Evolutionary conservation across 2,888 invertebrate species (phyloP).

Genomic region (Stenichneumon culpator): DNA sequence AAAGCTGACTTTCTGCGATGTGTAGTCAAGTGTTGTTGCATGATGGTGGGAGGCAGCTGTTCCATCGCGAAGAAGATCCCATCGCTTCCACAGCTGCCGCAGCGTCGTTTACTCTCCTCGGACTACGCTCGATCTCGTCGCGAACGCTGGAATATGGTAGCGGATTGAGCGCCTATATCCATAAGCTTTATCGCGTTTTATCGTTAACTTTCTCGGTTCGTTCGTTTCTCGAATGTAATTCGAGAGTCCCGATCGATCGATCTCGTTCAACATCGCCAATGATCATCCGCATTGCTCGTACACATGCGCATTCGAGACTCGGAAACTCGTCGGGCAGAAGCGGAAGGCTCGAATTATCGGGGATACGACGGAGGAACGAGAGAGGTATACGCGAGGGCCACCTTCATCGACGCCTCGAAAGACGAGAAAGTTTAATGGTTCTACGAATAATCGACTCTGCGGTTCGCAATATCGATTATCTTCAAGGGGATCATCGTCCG

Average conservation of each 20-base stretch:
- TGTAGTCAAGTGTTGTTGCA: constrained; percentile 41
- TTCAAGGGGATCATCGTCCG: constrained; percentile 22
- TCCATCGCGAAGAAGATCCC: constrained; percentile 67
- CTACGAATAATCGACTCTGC: constrained; percentile 49
- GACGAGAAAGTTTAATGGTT: constrained; percentile 50
- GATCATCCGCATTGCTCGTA: neutral
- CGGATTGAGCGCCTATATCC: constrained; percentile 9
- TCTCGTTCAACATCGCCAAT: constrained; percentile 33
- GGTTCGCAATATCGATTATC: constrained; percentile 55
- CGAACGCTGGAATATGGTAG: constrained; percentile 37
- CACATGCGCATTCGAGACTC: constrained; percentile 12
- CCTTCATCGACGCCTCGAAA: constrained; percentile 31
- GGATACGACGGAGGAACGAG: constrained; percentile 6
- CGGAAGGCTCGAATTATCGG: constrained; percentile 39
- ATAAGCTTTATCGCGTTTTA: constrained; percentile 26
- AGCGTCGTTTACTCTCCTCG: constrained; percentile 46
- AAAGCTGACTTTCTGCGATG: constrained; percentile 14
- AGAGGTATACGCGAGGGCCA: neutral
- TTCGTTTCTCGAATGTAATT: constrained; percentile 21
- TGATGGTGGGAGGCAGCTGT: constrained; percentile 80
- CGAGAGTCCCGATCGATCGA: constrained; percentile 26
- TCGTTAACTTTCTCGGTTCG: constrained; percentile 15
- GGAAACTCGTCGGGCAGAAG: neutral
- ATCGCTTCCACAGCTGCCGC: constrained; percentile 65
- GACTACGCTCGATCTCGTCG: constrained; percentile 39